Conservation (phyloP, 1,140 invertebrate genomes). For the Drosophila fuyamai region DNA sequence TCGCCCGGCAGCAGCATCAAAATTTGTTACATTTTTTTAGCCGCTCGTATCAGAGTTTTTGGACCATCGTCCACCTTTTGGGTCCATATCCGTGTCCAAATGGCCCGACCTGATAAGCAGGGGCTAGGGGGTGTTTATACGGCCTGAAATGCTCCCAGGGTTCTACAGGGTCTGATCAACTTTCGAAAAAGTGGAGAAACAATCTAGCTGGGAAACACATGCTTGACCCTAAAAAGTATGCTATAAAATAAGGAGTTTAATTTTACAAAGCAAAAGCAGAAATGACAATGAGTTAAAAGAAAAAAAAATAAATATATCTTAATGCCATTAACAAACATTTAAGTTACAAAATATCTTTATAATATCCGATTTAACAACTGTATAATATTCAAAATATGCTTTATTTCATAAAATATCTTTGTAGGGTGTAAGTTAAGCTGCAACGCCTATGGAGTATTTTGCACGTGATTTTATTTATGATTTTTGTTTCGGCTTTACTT, state of each 20-base stretch:
- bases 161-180: background rate
- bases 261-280: too few species aligned
- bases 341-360: too few species aligned
- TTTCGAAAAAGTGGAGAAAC: rapidly evolving
- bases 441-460: background rate
- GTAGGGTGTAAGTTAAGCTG: background rate
- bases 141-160: slow-evolving; percentile 15
- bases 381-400: too few species aligned
- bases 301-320: too few species aligned
- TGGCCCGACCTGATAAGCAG: slow-evolving; percentile 65
- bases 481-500: slow-evolving; percentile 50
- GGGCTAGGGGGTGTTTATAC: slow-evolving; percentile 22
- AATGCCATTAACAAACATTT: too few species aligned
- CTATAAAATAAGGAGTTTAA: background rate
- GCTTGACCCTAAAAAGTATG: background rate
- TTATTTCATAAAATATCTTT: too few species aligned
- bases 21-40: slow-evolving; percentile 61
- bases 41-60: slow-evolving; percentile 21
- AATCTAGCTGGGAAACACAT: too few species aligned
- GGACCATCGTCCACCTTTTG: slow-evolving; percentile 26
- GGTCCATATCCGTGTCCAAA: slow-evolving; percentile 48
- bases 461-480: slow-evolving; percentile 67
- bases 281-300: too few species aligned
- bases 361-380: too few species aligned
- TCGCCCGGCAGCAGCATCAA: slow-evolving; percentile 21